Evolutionary conservation across 2,113 vertebrate species (phyloP), one percentile per base, ranked within the genome.

Genomic region (Monopterus albus): DNA sequence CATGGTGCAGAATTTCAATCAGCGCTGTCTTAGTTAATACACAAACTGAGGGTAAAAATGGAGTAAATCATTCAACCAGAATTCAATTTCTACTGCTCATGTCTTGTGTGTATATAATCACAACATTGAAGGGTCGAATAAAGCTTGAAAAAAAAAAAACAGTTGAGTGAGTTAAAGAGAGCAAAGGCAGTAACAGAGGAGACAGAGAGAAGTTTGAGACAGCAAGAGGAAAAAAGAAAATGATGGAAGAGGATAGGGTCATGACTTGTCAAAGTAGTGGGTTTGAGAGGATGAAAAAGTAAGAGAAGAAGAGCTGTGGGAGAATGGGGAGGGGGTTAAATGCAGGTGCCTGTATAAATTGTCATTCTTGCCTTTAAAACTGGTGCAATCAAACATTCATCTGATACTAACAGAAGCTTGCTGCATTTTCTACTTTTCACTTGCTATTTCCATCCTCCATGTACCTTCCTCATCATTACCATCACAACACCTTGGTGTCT

Each of bases 1-100:
- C 72, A 58, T 46, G 49, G 73, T 46, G 36, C 67, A 83, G 81
- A 76, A 88, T 91, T 84, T 87, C 79, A 88, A 82, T 84, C 67
- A 59, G 49, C 6, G 20, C 50, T 2, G 31, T 75, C 75, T 83
- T 85, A 72, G 78, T 84, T 89, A 84, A 84, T 53, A 72, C 62
- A 66, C 49, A 38, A 71, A 57, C 18, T 13, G 40, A 55, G 43
- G 33, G 35, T 53, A 68, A 64, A 74, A 67, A 75, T 15, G 50
- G 75, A 83, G 65, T 63, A 59, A 79, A 73, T 72, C 73, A 65
- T 49, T 72, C 64, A 53, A 72, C 26, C 65, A 40, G 60, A 81
- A 84, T 81, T 79, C 66, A 65, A 78, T 89, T 83, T 79, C 52
- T 65, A n/a, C 51, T 13, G 21, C 56, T 67, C n/a, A 9, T 6